Base-by-base conservation (phyloP, 2,113 vertebrate species). In the Empidonax alnorum region DNA sequence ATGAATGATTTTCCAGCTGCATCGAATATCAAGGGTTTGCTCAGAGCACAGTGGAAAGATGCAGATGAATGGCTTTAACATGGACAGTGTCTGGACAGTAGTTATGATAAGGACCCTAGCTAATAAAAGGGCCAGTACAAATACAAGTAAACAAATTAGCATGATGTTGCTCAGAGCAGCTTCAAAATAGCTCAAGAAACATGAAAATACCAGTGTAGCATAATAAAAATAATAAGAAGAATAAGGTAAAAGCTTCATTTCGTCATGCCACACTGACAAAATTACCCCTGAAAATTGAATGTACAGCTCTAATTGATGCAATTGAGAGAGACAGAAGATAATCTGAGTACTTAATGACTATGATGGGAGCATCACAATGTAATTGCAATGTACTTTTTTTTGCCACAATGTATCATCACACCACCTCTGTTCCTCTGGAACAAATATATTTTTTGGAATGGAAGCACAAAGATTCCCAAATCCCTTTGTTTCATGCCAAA, bases 331-430 rank as follows among this genome's bases (percentile, higher is more conserved):
- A 41, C 56, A 77, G 59, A 83, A 85, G 87, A 71, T 69, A 93
- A 93, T 74, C 67, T 2, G 2, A 67, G 82, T 41, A 50, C 71
- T 55, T 94, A 82, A 96, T 86, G 91, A 86, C 87, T 90, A 50
- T 80, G 90, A 81, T 17, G 30, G 82, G 75, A 95, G 79, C 90
- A 91, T 90, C 91, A 74, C 71, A 83, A 63, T 0, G 8, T 83
- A 93, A 95, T 83, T 91, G 85, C 78, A 90, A 59, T 77, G 90
- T 80, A 49, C 49, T 44, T 78, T 91, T 68, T 90, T 91, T 66
- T 66, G 11, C 42, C 39, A 62, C 39, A n/a, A 27, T 67, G 42
- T 83, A 83, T 88, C 67, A 93, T 91, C 62, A 35, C n/a, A 85
- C 39, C 35, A 85, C 84, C 63, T 85, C 87, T 93, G 55, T 37